A percentile compares a stretch with the other conserved stretches of the same genome.
Evolutionary conservation across 2,797 vertebrate genomes (phyloP).

Genomic region (Etheostoma perlongum): DNA sequence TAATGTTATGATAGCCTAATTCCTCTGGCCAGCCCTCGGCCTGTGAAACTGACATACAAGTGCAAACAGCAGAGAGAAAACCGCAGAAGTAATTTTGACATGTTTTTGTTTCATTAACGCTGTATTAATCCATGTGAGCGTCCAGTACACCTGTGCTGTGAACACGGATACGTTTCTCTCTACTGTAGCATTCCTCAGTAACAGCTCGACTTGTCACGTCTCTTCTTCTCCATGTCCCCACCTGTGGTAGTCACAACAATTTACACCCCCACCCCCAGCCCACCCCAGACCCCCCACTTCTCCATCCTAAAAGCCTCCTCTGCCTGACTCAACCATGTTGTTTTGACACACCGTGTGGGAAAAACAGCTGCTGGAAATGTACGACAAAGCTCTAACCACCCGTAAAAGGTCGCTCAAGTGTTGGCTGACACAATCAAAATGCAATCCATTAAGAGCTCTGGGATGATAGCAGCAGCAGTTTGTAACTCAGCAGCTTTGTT

Average conservation of each 20-base stretch:
- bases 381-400: constrained; percentile 64
- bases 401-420: constrained; percentile 76
- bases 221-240: constrained; percentile 76
- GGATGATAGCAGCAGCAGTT: constrained; percentile 79
- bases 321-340: constrained; percentile 64
- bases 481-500: constrained; percentile 85
- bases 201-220: constrained; percentile 79
- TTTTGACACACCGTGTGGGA: constrained; percentile 87
- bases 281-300: neutral
- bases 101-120: constrained; percentile 93
- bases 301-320: constrained; percentile 66
- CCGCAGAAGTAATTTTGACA: constrained; percentile 78
- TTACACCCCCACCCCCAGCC: constrained; percentile 31
- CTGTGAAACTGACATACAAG: constrained; percentile 61
- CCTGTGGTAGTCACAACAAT: constrained; percentile 83
- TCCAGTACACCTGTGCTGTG: constrained; percentile 69
- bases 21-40: constrained; percentile 55
- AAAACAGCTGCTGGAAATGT: constrained; percentile 85
- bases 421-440: constrained; percentile 85
- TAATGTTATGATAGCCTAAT: constrained; percentile 72
- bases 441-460: constrained; percentile 89
- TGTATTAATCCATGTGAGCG: constrained; percentile 86
- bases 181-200: constrained; percentile 80
- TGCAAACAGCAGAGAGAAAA: constrained; percentile 54
- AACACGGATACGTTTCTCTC: constrained; percentile 69